These are phyloP conservation scores for Sander lucioperca DNA, from an alignment of 2,113 vertebrate genomes.

Conservation along the genomic window DNA sequence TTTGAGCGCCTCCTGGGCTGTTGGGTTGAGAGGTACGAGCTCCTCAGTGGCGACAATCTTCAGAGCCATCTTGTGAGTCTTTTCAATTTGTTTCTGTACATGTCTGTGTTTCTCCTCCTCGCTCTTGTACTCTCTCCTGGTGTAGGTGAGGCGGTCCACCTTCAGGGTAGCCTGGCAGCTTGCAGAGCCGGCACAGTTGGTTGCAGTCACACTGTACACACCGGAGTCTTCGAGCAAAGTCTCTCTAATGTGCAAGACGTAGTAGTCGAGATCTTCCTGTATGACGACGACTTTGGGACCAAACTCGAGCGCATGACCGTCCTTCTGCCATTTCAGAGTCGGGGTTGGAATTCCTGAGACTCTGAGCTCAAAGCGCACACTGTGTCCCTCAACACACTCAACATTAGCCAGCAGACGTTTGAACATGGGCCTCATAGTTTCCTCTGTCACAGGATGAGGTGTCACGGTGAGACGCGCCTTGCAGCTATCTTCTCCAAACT, in stretches of 20 bases:
- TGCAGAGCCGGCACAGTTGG: constrained; percentile 92
- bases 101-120: constrained; percentile 90
- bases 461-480: constrained; percentile 92
- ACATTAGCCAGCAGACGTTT: constrained; percentile 95
- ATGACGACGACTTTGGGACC: constrained; percentile 92
- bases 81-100: constrained; percentile 94
- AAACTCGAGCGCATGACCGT: constrained; percentile 90
- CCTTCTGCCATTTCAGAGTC: constrained; percentile 94
- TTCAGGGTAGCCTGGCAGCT: constrained; percentile 95
- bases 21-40: constrained; percentile 90
- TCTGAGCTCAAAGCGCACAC: constrained; percentile 93
- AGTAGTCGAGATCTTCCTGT: constrained; percentile 92
- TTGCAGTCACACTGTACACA: constrained; percentile 95
- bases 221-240: constrained; percentile 95
- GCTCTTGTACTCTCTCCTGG: constrained; percentile 93
- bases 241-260: constrained; percentile 93
- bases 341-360: constrained; percentile 92
- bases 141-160: constrained; percentile 92
- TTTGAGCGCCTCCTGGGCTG: constrained; percentile 94
- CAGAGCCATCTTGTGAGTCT: constrained; percentile 96
- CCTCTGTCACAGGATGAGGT: constrained; percentile 89
- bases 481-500: constrained; percentile 96
- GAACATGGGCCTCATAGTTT: constrained; percentile 96
- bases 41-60: constrained; percentile 90
- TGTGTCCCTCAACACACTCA: constrained; percentile 94